phyloP scores from a whole-genome alignment of 2,888 invertebrate genomes.

The Ophion obscuratus region DNA sequence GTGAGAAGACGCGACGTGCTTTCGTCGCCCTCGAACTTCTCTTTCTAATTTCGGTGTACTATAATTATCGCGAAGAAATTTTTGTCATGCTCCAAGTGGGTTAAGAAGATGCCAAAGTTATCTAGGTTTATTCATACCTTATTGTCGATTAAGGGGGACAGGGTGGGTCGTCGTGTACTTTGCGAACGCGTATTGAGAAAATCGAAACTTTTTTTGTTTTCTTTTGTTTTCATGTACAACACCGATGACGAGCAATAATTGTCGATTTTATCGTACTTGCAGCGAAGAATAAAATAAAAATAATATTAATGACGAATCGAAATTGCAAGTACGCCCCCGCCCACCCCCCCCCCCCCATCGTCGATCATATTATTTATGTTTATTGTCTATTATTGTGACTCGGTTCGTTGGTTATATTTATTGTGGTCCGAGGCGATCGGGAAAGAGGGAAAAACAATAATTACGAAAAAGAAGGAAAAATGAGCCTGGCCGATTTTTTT shows the following conservation, averaged over 20 bases:
- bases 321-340: conserved; percentile 24
- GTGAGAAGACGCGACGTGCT: conserved; percentile 13
- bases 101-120: conserved; percentile 84
- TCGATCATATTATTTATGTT: conserved; percentile 57
- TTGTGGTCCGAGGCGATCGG: conserved; percentile 70
- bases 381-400: conserved; percentile 71
- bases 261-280: conserved; percentile 23
- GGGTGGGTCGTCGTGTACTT: conserved; percentile 17
- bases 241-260: conserved; percentile 49
- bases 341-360: background rate
- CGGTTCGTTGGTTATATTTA: conserved; percentile 81
- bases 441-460: background rate
- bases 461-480: conserved; percentile 31
- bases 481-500: conserved; percentile 62
- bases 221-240: conserved; percentile 35
- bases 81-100: conserved; percentile 74
- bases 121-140: conserved; percentile 81
- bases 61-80: conserved; percentile 54
- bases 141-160: conserved; percentile 66
- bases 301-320: conserved; percentile 43
- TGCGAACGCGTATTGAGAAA: conserved; percentile 18
- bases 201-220: conserved; percentile 1
- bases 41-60: conserved; percentile 45
- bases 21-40: conserved; percentile 11
- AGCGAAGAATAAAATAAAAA: conserved; percentile 23